A percentile compares a stretch with the other conserved stretches of the same genome.
Evolutionary conservation across 2,888 invertebrate genomes (phyloP).

Genomic region (Hirtodrosophila histrioides): DNA sequence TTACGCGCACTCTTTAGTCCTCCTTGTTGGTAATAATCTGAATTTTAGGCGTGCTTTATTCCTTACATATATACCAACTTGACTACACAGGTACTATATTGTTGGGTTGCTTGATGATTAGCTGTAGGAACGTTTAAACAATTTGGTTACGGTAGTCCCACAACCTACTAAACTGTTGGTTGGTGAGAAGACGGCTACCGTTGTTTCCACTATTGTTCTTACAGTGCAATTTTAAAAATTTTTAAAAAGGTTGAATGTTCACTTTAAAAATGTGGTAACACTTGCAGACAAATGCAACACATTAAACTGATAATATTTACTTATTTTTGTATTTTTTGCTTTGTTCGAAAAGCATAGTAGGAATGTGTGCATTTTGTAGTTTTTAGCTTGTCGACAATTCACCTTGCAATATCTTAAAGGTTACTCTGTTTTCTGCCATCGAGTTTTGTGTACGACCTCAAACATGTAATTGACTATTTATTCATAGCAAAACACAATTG

Average conservation of each 20-base stretch:
- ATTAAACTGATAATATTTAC: background rate
- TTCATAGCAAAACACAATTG: slow-evolving; percentile 2
- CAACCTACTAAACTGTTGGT: background rate
- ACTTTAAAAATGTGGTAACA: slow-evolving; percentile 39
- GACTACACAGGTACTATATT: no score
- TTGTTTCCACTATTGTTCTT: slow-evolving; percentile 31
- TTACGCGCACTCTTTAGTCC: no score
- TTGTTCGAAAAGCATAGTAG: no score
- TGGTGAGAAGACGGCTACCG: background rate
- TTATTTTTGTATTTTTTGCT: slow-evolving; percentile 2
- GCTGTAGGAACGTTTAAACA: no score
- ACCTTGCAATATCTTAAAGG: no score
- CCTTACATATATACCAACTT: background rate
- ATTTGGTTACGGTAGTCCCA: background rate
- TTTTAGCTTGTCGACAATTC: no score
- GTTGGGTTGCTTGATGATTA: no score
- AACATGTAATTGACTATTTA: slow-evolving; percentile 3
- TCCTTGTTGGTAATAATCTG: no score
- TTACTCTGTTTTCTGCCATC: no score
- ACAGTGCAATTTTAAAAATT: slow-evolving; percentile 29
- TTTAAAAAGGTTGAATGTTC: slow-evolving; percentile 1
- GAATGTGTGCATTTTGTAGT: no score
- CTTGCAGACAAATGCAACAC: background rate
- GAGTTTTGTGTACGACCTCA: background rate
- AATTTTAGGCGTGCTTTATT: no score